Percentiles rank a stretch among this genome's conserved stretches.
Evolutionary conservation across 2,888 invertebrate genomes (phyloP).

Genomic region (Alloscopus bannaensis): DNA sequence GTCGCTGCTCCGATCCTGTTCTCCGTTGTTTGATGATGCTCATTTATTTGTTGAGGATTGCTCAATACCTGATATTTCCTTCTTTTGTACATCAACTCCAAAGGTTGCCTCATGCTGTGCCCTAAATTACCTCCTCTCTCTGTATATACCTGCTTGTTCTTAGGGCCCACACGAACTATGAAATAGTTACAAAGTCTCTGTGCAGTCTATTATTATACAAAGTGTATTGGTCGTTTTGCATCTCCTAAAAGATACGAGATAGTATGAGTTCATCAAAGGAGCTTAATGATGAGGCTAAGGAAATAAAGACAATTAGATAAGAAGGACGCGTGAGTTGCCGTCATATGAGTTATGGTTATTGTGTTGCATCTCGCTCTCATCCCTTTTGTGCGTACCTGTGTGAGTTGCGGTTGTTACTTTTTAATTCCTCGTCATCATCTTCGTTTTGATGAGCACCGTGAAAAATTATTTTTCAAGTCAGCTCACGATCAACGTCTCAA

Average conservation of each 20-base stretch:
- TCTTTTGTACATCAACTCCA: constrained; percentile 55
- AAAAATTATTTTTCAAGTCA: constrained; percentile 29
- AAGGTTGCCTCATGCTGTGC: constrained; percentile 68
- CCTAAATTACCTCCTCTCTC: constrained; percentile 65
- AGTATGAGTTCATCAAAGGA: constrained; percentile 54
- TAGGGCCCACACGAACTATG: not conserved
- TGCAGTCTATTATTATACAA: not conserved
- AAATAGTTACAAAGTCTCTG: not conserved
- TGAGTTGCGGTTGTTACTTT: constrained; percentile 33
- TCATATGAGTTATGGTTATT: constrained; percentile 31
- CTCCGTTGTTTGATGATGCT: constrained; percentile 52
- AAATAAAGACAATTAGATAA: constrained; percentile 60
- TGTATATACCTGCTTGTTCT: not conserved
- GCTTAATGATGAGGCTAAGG: constrained; percentile 52
- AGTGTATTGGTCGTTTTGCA: not conserved
- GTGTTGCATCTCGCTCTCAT: constrained; percentile 30
- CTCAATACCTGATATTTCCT: constrained; percentile 66
- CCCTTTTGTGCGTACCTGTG: constrained; percentile 11
- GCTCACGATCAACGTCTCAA: constrained; percentile 30
- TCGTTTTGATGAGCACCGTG: constrained; percentile 30
- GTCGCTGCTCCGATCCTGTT: not conserved
- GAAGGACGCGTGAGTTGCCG: constrained; percentile 60
- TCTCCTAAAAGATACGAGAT: constrained; percentile 34
- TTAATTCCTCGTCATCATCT: constrained; percentile 54
- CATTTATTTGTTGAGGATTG: constrained; percentile 60